Evolutionary conservation across 2,113 vertebrate species (phyloP), one percentile per base, ranked within the genome.

Genomic region (Onychostoma macrolepis): DNA sequence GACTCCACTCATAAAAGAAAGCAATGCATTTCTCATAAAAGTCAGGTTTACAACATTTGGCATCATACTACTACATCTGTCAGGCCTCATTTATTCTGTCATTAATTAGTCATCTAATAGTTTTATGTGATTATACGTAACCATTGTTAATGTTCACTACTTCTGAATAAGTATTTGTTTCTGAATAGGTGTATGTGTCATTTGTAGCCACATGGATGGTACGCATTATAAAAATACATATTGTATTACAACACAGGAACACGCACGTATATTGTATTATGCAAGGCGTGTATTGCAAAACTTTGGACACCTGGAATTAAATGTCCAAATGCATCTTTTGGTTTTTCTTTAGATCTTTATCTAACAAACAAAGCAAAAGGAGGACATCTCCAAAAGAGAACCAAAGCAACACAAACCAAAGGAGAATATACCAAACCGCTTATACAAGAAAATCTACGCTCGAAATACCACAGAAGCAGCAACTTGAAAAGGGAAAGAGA

Each of bases 361-460:
- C 8, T 30, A 76, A 48, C 48, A 8, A 69, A 24, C 56, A 53
- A 56, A 88, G 63, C 45, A 63, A 43, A 92, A 71, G 30, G 17
- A 53, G 50, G 50, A 53, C 17, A 2, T 53, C 2, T 53, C 91
- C 92, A 92, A 93, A 43, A 13, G 1, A 91, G 36, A 26, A 91
- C 93, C 91, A 94, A 93, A 94, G 92, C 89, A 85, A 72, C 58
- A 6, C 6, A 41, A 50, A 85, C 85, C 76, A 94, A 94, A 94
- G 92, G 85, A 85, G 83, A 53, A 24, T 1, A 82, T 3, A 58
- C 76, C 33, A 50, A 78, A 56, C 26, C 1, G 2, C 30, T 33
- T 6, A 53, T 53, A 53, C 19, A 53, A 53, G 75, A 67, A 86
- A 26, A 94, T 95, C 13, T 15, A 1, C 13, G 41, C 36, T 19